These are phyloP conservation scores for Mallotus villosus DNA, from an alignment of 2,797 vertebrate genomes.

Conservation along the genomic window DNA sequence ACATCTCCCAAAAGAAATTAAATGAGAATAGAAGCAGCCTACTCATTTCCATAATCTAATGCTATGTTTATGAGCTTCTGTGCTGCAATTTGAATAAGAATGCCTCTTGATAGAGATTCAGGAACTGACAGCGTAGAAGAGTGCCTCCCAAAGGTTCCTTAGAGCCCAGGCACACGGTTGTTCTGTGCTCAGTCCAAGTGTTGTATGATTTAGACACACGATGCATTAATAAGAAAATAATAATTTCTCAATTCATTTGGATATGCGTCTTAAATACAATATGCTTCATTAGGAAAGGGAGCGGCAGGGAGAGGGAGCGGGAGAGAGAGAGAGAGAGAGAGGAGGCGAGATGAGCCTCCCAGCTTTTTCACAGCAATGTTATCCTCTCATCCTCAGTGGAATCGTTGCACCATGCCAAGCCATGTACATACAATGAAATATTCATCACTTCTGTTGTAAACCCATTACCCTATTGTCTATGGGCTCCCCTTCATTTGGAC, in stretches of 20 bases:
- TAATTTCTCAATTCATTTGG: slow-evolving; percentile 15
- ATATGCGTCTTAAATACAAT: slow-evolving; percentile 14
- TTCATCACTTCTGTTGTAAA: slow-evolving; percentile 47
- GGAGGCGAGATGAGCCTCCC: slow-evolving; percentile 4
- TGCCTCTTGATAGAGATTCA: slow-evolving; percentile 61
- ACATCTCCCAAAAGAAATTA: slow-evolving; percentile 78
- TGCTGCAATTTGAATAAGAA: slow-evolving; percentile 73
- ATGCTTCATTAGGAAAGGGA: slow-evolving; percentile 1
- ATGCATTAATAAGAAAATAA: slow-evolving; percentile 22
- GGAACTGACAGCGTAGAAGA: slow-evolving; percentile 44
- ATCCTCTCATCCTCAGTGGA: slow-evolving; percentile 10
- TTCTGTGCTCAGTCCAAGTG: background rate
- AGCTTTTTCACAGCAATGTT: slow-evolving; percentile 1
- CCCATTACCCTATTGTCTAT: slow-evolving; percentile 48
- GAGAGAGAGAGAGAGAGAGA: background rate
- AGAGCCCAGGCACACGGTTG: slow-evolving; percentile 20
- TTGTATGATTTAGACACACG: background rate
- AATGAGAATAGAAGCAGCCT: slow-evolving; percentile 66
- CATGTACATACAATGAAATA: slow-evolving; percentile 48
- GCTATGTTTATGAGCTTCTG: slow-evolving; percentile 70
- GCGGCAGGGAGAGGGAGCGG: background rate
- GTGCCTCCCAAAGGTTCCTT: slow-evolving; percentile 55
- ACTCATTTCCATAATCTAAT: slow-evolving; percentile 80
- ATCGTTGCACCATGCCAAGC: slow-evolving; percentile 22
- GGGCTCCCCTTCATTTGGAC: slow-evolving; percentile 37